Evolutionary conservation across 92 coral and sea anemone genomes (phyloP), one percentile per base, ranked within the genome.

Genomic region (Plumapathes pennacea): DNA sequence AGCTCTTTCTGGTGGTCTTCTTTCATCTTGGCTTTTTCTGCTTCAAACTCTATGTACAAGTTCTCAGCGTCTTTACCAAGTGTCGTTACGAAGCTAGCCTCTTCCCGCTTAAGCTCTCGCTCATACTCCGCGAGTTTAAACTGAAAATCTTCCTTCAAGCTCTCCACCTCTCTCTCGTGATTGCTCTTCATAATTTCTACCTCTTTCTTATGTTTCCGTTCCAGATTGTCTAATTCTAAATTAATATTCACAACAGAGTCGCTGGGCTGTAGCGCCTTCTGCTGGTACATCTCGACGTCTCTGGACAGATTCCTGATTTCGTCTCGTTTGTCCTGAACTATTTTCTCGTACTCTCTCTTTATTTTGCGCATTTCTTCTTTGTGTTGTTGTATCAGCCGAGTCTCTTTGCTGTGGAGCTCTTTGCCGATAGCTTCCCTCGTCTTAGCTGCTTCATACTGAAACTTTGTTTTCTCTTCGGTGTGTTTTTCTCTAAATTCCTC

Each of bases 51-150:
- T 25, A 44, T 47, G 13, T 47, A 51, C 37, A 68, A 64, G 21
- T 50, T 54, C 14, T 81, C 71, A 7, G 67, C 50, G 54, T 85
- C 64, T 24, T 30, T 32, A 2, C 59, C 40, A 20, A 85, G 50
- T 25, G 57, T 51, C 47, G 73, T 68, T 5, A 85, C 72, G 30
- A 85, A 67, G 15, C 76, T 74, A 5, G 94, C 94, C 54, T 81
- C 81, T 28, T 81, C 88, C 15, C 80, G 80, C 30, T 76, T 77
- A 42, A 46, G 74, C 31, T 62, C 39, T 27, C 88, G 42, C 45
- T 69, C 81, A 40, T 66, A 24, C 36, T 81, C 85, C 26, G 69
- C 25, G 49, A 53, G 74, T 50, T 81, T 81, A 32, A 50, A 32
- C 18, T 62, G 54, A 38, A 71, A 79, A 3, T 74, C 69, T 11